Conservation (phyloP, 2,888 invertebrate genomes). For the Monoplex corrugatus region DNA sequence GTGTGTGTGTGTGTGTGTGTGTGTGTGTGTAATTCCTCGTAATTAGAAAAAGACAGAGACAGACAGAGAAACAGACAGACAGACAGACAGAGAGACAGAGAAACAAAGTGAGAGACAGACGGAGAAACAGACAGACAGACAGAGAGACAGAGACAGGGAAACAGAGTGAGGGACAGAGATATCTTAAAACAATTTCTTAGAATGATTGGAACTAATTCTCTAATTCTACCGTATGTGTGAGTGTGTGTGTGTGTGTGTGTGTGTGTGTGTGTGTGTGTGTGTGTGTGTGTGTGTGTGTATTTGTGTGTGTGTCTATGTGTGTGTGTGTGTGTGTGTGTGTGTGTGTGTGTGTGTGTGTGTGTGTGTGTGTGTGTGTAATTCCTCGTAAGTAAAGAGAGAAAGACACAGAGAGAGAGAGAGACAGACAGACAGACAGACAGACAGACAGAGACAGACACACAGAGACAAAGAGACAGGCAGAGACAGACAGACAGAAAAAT, state of each 20-base stretch:
- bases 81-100: not conserved
- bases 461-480: not conserved
- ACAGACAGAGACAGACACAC: not conserved
- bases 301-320: conserved; percentile 6
- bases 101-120: not conserved
- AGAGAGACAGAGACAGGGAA: conserved; percentile 10
- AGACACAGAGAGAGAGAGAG: conserved; percentile 30
- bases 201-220: not conserved
- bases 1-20: no score
- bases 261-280: not conserved
- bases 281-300: not conserved
- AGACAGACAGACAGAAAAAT: no score
- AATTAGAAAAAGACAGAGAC: not conserved
- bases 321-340: not conserved
- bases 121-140: not conserved
- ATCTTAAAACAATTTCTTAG: not conserved
- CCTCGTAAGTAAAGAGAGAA: not conserved
- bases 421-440: not conserved
- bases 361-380: not conserved
- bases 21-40: no score
- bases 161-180: not conserved
- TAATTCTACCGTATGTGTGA: not conserved
- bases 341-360: not conserved
- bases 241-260: conserved; percentile 20
- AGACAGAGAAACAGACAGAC: not conserved